Conservation (phyloP, 2,888 invertebrate genomes). For the Drosophila niveifrons region DNA sequence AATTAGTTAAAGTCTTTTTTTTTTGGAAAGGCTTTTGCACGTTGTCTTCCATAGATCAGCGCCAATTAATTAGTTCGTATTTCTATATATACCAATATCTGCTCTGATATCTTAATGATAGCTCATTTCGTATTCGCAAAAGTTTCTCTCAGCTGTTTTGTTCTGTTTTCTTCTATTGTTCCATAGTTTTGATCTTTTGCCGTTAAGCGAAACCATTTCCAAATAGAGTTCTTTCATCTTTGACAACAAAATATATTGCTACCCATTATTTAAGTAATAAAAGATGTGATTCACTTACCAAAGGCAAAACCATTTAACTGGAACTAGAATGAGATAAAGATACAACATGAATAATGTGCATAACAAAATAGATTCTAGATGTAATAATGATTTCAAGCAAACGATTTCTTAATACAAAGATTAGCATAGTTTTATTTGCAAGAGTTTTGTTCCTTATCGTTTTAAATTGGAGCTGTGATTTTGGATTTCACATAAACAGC, state of each 20-base stretch:
- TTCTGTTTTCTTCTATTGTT: background rate
- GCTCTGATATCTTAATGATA: constrained; percentile 2
- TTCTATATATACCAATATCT: background rate
- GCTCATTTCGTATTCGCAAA: background rate
- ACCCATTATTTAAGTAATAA: background rate
- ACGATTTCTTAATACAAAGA: too few relatives aligned
- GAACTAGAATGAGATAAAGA: background rate
- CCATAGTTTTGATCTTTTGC: background rate
- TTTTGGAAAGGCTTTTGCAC: constrained; percentile 1
- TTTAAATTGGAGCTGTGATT: too few relatives aligned
- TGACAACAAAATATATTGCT: background rate
- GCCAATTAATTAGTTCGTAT: background rate
- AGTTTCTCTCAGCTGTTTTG: constrained; percentile 2
- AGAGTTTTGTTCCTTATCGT: too few relatives aligned
- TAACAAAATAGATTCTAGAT: background rate
- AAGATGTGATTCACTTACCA: background rate
- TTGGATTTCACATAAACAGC: too few relatives aligned
- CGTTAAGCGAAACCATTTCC: background rate
- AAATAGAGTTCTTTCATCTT: constrained; percentile 2
- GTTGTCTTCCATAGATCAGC: background rate
- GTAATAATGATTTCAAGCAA: too few relatives aligned
- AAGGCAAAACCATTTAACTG: background rate
- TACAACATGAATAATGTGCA: background rate
- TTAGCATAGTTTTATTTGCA: too few relatives aligned
- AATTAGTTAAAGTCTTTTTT: constrained; percentile 1